These are phyloP conservation scores for Bimastos eiseni DNA, from an alignment of 2,888 invertebrate genomes.

Conservation along the genomic window DNA sequence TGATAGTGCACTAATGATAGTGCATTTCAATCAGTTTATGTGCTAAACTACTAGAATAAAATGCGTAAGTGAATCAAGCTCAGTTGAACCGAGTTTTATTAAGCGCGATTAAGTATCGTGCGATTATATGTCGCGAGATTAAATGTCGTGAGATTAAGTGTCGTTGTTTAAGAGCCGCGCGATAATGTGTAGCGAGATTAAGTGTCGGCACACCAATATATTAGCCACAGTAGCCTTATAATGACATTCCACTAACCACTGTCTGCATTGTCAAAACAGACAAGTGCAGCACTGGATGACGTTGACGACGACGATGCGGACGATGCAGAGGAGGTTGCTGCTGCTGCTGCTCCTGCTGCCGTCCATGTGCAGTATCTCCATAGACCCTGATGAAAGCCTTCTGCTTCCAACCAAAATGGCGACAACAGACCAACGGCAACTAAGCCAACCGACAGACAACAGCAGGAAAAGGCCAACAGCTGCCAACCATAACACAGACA, in stretches of 20 bases:
- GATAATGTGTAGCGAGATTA: too few species aligned
- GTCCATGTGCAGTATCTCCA: background rate
- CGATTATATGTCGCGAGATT: too few species aligned
- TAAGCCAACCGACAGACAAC: background rate
- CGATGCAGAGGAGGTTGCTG: background rate
- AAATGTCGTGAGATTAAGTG: too few species aligned
- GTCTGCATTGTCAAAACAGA: background rate
- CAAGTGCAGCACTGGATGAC: background rate
- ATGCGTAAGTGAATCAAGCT: too few species aligned
- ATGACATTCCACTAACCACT: background rate
- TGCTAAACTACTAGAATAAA: too few species aligned
- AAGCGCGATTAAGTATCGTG: too few species aligned
- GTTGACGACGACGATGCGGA: background rate
- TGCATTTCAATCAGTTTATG: too few species aligned
- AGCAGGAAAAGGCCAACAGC: slow-evolving; percentile 18
- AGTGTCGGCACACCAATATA: too few species aligned
- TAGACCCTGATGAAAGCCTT: slow-evolving; percentile 22
- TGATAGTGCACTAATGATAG: too few species aligned
- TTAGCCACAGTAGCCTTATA: too few species aligned
- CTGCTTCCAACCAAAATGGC: slow-evolving; percentile 17
- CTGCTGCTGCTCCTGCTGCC: background rate
- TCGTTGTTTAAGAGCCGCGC: too few species aligned
- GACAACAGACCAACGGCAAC: slow-evolving; percentile 17
- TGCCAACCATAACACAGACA: background rate
- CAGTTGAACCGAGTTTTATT: too few species aligned